Evolutionary conservation across 2,797 vertebrate genomes (phyloP).

Genomic region (Poeciliopsis gracilis): DNA sequence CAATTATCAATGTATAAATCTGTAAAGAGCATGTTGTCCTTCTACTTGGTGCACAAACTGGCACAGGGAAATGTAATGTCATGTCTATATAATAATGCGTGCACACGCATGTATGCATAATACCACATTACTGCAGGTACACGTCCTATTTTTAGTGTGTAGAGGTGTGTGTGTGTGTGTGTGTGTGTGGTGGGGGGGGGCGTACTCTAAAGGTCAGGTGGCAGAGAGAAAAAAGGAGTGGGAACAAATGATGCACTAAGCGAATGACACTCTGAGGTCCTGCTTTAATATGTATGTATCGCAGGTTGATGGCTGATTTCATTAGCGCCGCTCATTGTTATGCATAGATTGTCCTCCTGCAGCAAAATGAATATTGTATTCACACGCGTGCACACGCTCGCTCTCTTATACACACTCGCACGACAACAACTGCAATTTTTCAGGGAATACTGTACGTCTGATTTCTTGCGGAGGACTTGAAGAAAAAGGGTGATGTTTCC

Average conservation of each 20-base stretch:
- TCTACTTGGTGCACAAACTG: conserved; percentile 6
- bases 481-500: conserved; percentile 74
- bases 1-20: conserved; percentile 13
- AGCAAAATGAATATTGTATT: conserved; percentile 99
- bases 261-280: conserved; percentile 93
- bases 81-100: conserved; percentile 2
- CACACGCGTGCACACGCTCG: conserved; percentile 77
- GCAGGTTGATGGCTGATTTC: conserved; percentile 99
- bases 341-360: conserved; percentile 99
- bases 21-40: neutral
- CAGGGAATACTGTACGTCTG: conserved; percentile 76
- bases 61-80: conserved; percentile 18
- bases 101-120: conserved; percentile 47
- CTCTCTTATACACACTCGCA: conserved; percentile 73
- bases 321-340: conserved; percentile 99
- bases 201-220: conserved; percentile 79
- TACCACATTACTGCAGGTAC: conserved; percentile 68
- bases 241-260: conserved; percentile 94
- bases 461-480: conserved; percentile 70
- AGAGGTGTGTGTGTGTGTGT: conserved; percentile 28
- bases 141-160: conserved; percentile 72
- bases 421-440: conserved; percentile 69
- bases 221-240: conserved; percentile 77
- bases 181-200: neutral
- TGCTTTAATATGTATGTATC: conserved; percentile 99